Conservation (phyloP, 2,113 vertebrate species). For the Leucoraja erinaceus region DNA sequence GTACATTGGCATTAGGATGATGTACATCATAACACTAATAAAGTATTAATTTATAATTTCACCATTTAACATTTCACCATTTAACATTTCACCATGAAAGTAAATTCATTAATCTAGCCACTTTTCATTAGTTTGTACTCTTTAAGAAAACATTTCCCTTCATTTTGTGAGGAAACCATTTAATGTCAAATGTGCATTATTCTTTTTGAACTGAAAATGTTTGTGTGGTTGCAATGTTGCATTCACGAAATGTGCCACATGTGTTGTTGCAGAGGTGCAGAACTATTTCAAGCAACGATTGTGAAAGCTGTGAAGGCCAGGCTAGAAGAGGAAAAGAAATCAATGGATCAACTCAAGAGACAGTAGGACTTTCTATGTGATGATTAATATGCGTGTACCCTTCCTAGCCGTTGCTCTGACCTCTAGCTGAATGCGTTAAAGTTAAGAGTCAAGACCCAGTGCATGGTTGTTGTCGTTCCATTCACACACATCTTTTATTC, state of each 20-base stretch:
- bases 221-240: neutral
- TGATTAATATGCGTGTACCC: neutral
- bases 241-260: neutral
- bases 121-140: too few species aligned
- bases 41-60: too few species aligned
- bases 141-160: neutral
- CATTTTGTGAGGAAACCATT: neutral
- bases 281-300: slow-evolving; percentile 95
- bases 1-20: too few species aligned
- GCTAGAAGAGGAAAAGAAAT: slow-evolving; percentile 92
- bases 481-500: slow-evolving; percentile 38
- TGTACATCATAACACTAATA: neutral
- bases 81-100: neutral
- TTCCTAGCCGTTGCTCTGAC: neutral
- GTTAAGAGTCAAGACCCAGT: neutral
- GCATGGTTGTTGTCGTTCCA: too few species aligned
- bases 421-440: neutral
- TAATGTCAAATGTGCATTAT: neutral
- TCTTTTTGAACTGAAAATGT: neutral
- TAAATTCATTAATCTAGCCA: neutral
- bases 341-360: slow-evolving; percentile 97
- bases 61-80: neutral
- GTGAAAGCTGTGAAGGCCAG: slow-evolving; percentile 92
- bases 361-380: slow-evolving; percentile 69
- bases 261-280: slow-evolving; percentile 73